Percentiles rank a stretch among this genome's conserved stretches.
Evolutionary conservation across 2,888 invertebrate species (phyloP).

Genomic region (Uropetala carovei): DNA sequence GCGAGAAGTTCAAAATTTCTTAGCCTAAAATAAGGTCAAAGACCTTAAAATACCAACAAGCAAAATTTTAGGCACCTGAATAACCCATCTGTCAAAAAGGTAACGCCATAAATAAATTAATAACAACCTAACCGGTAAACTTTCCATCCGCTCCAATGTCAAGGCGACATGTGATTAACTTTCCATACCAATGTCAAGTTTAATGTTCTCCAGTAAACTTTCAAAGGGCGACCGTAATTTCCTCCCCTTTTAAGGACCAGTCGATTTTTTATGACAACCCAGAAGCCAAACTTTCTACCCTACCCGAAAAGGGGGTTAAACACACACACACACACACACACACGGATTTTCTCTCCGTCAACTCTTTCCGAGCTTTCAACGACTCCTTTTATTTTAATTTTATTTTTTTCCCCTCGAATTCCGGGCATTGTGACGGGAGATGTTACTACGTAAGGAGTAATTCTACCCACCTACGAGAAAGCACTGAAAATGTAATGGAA

Average conservation of each 20-base stretch:
- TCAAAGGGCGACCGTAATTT: not conserved
- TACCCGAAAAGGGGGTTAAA: slow-evolving; percentile 1
- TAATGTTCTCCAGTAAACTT: not conserved
- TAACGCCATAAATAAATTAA: not conserved
- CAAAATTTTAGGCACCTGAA: too few species aligned
- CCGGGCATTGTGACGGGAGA: not conserved
- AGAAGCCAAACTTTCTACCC: not conserved
- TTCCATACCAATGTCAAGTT: not conserved
- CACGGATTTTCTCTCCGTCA: not conserved
- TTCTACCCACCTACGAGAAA: not conserved
- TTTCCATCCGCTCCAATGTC: not conserved
- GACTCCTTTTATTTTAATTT: not conserved
- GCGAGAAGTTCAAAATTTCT: too few species aligned
- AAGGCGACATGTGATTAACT: not conserved
- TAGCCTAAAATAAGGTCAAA: too few species aligned
- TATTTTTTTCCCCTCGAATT: not conserved
- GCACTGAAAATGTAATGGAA: not conserved
- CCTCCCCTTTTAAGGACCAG: not conserved
- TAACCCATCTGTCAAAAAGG: too few species aligned
- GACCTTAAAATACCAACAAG: not conserved
- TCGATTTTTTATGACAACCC: slow-evolving; percentile 14
- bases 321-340: too few species aligned
- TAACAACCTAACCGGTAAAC: not conserved
- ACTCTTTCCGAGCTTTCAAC: not conserved
- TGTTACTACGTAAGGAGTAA: not conserved